phyloP scores from a whole-genome alignment of 2,888 invertebrate species.

The Drosophila mimica region DNA sequence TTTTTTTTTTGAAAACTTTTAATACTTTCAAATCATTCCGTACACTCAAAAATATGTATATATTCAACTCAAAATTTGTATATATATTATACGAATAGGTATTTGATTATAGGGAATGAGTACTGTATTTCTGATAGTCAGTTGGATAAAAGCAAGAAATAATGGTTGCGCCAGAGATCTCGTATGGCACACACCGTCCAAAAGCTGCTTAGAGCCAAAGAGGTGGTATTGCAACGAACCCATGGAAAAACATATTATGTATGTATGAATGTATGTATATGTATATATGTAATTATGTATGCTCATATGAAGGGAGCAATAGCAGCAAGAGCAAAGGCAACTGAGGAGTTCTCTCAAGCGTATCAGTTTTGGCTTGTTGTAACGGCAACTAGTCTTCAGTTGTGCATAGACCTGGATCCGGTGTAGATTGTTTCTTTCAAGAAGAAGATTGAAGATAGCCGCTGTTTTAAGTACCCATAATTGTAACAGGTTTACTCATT shows the following conservation, averaged over 20 bases:
- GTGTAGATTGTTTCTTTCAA: constrained; percentile 41
- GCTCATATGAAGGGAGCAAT: neutral
- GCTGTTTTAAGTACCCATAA: neutral
- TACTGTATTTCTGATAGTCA: constrained; percentile 21
- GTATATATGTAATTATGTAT: constrained; percentile 6
- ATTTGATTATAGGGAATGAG: neutral
- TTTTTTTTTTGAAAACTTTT: neutral
- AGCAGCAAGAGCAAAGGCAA: constrained; percentile 25
- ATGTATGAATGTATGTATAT: constrained; percentile 4
- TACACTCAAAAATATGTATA: neutral
- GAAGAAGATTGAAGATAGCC: constrained; percentile 22
- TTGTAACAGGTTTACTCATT: constrained; percentile 2
- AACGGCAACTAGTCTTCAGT: constrained; percentile 77
- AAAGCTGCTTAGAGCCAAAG: constrained; percentile 26
- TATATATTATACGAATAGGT: neutral
- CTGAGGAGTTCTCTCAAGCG: constrained; percentile 74
- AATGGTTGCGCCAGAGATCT: constrained; percentile 58
- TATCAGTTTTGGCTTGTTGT: constrained; percentile 72
- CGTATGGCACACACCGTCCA: constrained; percentile 30
- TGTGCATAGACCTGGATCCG: constrained; percentile 64
- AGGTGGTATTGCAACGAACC: constrained; percentile 46
- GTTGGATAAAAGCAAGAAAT: constrained; percentile 17
- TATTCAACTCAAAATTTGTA: neutral
- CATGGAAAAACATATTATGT: constrained; percentile 14
- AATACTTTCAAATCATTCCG: neutral